phyloP scores from a whole-genome alignment of 2,888 invertebrate genomes.

The Chalcis sispes region DNA sequence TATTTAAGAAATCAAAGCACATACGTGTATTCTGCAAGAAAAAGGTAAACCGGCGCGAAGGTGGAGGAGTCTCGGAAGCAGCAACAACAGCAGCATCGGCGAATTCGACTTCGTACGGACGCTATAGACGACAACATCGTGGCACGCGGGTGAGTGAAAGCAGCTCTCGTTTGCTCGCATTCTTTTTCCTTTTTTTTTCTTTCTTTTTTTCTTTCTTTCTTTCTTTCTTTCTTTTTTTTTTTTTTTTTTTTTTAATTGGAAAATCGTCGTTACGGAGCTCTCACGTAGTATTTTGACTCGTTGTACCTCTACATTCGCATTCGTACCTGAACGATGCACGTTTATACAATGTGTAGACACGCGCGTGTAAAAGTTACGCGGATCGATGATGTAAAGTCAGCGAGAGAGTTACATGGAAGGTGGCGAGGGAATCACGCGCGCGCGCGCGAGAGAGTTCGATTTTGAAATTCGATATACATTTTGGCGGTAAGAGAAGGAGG shows the following conservation, averaged over 20 bases:
- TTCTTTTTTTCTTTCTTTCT: too few relatives aligned
- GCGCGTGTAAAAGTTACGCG: not conserved
- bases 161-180: constrained; percentile 15
- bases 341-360: not conserved
- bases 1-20: too few relatives aligned
- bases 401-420: not conserved
- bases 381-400: constrained; percentile 33
- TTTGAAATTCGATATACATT: constrained; percentile 33
- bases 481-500: too few relatives aligned
- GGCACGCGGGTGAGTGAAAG: constrained; percentile 55
- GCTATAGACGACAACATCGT: constrained; percentile 47
- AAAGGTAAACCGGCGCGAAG: constrained; percentile 28
- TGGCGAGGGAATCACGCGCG: constrained; percentile 1
- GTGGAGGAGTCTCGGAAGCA: constrained; percentile 39
- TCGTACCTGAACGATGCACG: too few relatives aligned
- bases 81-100: constrained; percentile 26
- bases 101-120: too few relatives aligned
- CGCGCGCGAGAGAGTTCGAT: constrained; percentile 11
- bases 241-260: constrained; percentile 7
- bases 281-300: too few relatives aligned
- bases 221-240: too few relatives aligned
- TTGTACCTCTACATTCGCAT: too few relatives aligned
- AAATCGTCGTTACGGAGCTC: too few relatives aligned
- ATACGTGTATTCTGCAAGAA: not conserved
- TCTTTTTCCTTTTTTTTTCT: too few relatives aligned